Conservation (phyloP, 2,888 invertebrate genomes). For the Acronicta leporina region DNA sequence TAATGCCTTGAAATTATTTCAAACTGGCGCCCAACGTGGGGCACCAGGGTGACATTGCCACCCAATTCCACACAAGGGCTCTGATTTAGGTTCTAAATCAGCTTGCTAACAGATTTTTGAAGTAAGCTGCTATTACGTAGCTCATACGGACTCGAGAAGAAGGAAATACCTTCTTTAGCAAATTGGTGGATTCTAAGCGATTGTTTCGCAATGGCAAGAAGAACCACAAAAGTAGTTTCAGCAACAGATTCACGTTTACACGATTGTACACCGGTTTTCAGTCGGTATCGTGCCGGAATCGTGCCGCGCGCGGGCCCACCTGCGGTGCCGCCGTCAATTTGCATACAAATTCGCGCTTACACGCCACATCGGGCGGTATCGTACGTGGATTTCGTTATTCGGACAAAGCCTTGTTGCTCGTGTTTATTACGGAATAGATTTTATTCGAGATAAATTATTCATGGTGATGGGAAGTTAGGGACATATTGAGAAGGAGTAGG, state of each 20-base stretch:
- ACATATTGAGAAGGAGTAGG: conserved; percentile 2
- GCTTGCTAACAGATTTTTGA: too few species aligned
- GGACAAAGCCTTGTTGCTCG: conserved; percentile 43
- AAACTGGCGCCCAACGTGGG: too few species aligned
- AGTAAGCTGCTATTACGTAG: too few species aligned
- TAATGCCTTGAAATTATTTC: too few species aligned
- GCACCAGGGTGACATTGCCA: too few species aligned
- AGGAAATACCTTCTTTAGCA: too few species aligned
- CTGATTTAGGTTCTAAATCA: too few species aligned
- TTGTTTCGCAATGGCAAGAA: not conserved
- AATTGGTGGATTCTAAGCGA: too few species aligned
- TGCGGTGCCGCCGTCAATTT: conserved; percentile 58
- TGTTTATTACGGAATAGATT: conserved; percentile 43
- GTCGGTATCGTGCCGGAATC: conserved; percentile 3
- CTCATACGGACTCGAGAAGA: too few species aligned
- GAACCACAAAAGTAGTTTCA: not conserved
- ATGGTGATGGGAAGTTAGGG: conserved; percentile 18
- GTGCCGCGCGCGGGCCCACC: conserved; percentile 47
- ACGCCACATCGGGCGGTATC: conserved; percentile 44
- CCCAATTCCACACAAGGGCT: too few species aligned
- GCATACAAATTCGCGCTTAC: conserved; percentile 65
- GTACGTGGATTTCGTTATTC: conserved; percentile 60
- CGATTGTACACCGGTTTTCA: conserved; percentile 3
- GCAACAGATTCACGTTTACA: not conserved
- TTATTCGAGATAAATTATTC: conserved; percentile 52